Percentiles rank a stretch among this genome's conserved stretches.
phyloP scores from a whole-genome alignment of 2,797 vertebrate genomes.

The Amblyopsis hoosieri region DNA sequence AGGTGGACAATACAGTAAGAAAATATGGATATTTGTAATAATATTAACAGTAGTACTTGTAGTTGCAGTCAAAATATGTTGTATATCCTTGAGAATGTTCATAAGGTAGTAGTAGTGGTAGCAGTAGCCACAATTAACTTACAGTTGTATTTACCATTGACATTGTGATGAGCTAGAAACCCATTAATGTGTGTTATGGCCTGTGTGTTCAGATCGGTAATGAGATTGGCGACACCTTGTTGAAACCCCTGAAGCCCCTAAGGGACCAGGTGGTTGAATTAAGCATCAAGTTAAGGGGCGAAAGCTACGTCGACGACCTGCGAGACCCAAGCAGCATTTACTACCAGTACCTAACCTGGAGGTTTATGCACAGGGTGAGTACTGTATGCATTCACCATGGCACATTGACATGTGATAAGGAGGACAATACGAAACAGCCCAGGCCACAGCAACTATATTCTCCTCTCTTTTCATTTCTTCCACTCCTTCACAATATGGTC shows the following conservation, averaged over 20 bases:
- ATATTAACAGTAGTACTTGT: not conserved
- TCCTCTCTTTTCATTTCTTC: constrained; percentile 5
- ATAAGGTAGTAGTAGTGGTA: no score
- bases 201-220: constrained; percentile 81
- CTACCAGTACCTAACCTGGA: constrained; percentile 78
- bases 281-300: constrained; percentile 82
- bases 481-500: not conserved
- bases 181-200: not conserved
- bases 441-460: not conserved
- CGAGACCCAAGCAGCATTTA: constrained; percentile 76
- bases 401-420: not conserved
- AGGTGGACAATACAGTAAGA: constrained; percentile 78
- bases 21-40: not conserved
- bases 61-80: not conserved
- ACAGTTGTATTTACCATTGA: no score
- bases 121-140: no score
- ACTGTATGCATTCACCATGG: not conserved
- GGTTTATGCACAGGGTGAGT: constrained; percentile 83
- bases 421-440: not conserved
- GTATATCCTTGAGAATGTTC: not conserved
- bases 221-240: constrained; percentile 78
- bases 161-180: no score
- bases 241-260: constrained; percentile 62
- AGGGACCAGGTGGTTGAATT: constrained; percentile 87
- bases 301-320: constrained; percentile 81